phyloP scores from a whole-genome alignment of 2,113 vertebrate species.

The Callionymus lyra region DNA sequence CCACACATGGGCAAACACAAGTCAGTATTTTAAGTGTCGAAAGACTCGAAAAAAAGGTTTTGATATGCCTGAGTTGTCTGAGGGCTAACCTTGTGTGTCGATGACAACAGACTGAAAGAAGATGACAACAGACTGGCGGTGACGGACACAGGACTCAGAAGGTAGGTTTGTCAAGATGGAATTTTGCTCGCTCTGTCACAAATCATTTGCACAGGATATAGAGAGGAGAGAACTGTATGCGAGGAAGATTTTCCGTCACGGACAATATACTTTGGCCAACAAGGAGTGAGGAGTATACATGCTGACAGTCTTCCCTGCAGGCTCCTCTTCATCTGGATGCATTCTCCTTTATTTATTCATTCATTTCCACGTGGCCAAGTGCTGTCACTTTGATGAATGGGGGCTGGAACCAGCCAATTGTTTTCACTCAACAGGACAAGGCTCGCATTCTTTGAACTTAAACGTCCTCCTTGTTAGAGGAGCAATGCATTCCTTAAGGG shows the following conservation, averaged over 20 bases:
- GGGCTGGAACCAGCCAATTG: constrained; percentile 52
- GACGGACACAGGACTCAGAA: constrained; percentile 4
- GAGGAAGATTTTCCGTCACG: constrained; percentile 8
- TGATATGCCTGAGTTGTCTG: constrained; percentile 6
- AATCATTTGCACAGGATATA: constrained; percentile 13
- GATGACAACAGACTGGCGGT: not conserved
- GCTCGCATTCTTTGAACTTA: constrained; percentile 50
- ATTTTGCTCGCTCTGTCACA: constrained; percentile 16
- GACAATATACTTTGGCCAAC: constrained; percentile 26
- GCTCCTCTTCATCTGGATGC: constrained; percentile 52
- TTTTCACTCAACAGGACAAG: constrained; percentile 47
- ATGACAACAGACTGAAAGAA: too few relatives aligned
- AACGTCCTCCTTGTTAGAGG: constrained; percentile 35
- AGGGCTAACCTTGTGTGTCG: constrained; percentile 13
- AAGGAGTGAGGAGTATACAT: constrained; percentile 22
- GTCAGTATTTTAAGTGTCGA: constrained; percentile 25
- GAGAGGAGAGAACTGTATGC: constrained; percentile 3
- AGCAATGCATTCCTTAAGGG: constrained; percentile 12
- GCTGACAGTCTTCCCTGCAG: constrained; percentile 38
- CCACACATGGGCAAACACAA: constrained; percentile 7
- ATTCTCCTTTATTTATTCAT: constrained; percentile 62
- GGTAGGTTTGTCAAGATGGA: constrained; percentile 1
- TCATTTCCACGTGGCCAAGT: constrained; percentile 55
- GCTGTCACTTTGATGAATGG: constrained; percentile 67
- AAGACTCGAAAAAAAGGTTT: constrained; percentile 15